Evolutionary conservation across 1,140 invertebrate species (phyloP), one percentile per base, ranked within the genome.

Genomic region (Caenorhabditis briggsae): DNA sequence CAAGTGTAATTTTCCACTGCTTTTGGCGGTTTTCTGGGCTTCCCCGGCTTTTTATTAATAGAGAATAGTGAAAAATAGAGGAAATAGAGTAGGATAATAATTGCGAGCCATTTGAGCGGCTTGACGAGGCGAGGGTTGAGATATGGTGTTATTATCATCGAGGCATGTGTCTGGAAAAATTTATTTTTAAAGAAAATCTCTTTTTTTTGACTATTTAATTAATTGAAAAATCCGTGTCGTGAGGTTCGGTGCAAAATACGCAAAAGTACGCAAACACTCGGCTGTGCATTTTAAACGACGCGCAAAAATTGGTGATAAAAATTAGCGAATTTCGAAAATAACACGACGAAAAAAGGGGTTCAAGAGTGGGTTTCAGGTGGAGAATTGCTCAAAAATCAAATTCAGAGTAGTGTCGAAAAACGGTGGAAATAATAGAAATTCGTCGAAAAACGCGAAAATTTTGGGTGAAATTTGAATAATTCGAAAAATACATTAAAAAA

Each of bases 81-180:
- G 20, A 14, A 23, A 23, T 78, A 78, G 2, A 78, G 5, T 12
- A 78, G n/a, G 2, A 78, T 16, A 50, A 78, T 50, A 14, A 14
- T n/a, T 12, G 14, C 7, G 14, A 78, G n/a, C 70, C 70, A 78
- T 78, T 78, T 78, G n/a, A 78, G 46, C 18, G 70, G 70, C n/a
- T 46, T n/a, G 16, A 20, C 20, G 8, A 78, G 43, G 8, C 46
- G 2, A 18, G 46, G 70, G n/a, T 50, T 78, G 18, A 78, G 46
- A n/a, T 78, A 78, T 14, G 70, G 70, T 2, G 70, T 78, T 50
- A 78, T 78, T 78, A 78, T 78, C 70, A 78, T 78, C 20, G 70
- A 2, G 20, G n/a, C 70, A 78, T 78, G 48, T 78, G n/a, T 50
- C 70, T 78, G 70, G 53, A 78, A 78, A 18, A 9, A 18, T 18